Base-by-base conservation (phyloP, 2,113 vertebrate species). In the Rhinoptilus africanus region DNA sequence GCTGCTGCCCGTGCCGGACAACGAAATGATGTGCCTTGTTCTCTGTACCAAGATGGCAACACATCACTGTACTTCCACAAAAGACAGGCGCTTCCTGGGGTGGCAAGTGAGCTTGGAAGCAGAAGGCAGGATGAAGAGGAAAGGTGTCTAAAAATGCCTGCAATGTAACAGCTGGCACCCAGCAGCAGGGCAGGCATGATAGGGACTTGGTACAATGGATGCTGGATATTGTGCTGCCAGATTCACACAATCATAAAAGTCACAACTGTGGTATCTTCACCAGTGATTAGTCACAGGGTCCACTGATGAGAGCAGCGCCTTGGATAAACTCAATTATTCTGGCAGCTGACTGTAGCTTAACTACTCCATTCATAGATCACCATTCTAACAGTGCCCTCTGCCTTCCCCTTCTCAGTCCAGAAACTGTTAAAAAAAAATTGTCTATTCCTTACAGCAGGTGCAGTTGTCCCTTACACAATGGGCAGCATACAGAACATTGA, bases 241-340 rank as follows among this genome's bases (percentile, higher is more conserved):
- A 51, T 54, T 75, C 69, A 85, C 53, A 72, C 14, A 80, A 66
- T 12, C 41, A 78, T 3, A 13, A 2, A 85, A 64, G 39, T 56
- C 48, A 83, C 30, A 85, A 69, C 71, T 57, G 30, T 6, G 12
- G 75, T 85, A 68, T 20, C 45, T 57, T 68, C 67, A 57, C 14
- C 62, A 64, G 10, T 19, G 28, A 51, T 8, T 6, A 71, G 30
- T 15, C 78, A 93, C 53, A 48, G 10, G 50, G 18, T 28, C 14
- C 43, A 60, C 62, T 10, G 15, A 81, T 37, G 45, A 1, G 0
- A 92, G 30, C 21, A 56, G 35, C 27, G 59, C 10, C 35, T 35
- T 76, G 47, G 86, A 48, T 48, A 76, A 89, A 80, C 57, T 83
- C 39, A 64, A 8, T 82, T 92, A 72, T 64, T 82, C 57, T 79